Conservation (phyloP, 2,888 invertebrate species). For the Loripinus fragilis region DNA sequence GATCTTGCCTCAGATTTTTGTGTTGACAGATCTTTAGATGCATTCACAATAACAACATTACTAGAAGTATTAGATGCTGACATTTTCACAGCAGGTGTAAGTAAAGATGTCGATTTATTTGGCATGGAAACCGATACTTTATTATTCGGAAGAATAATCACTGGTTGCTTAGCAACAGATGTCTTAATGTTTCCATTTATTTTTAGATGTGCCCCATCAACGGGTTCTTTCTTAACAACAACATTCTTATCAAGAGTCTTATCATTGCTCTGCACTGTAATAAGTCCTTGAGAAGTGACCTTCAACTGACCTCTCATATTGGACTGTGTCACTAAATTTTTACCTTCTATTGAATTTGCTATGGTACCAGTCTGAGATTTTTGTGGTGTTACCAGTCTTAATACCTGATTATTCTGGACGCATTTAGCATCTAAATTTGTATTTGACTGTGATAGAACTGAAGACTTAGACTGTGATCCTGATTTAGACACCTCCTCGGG, state of each 20-base stretch:
- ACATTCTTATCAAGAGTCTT: background rate
- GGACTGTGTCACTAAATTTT: constrained; percentile 28
- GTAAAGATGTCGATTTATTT: constrained; percentile 30
- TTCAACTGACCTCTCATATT: constrained; percentile 60
- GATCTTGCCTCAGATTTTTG: background rate
- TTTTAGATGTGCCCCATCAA: background rate
- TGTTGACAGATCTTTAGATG: background rate
- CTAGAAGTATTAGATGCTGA: background rate
- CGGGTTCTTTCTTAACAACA: background rate
- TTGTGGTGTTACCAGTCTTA: background rate
- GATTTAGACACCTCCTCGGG: constrained; percentile 30
- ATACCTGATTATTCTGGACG: background rate
- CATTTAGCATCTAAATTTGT: background rate
- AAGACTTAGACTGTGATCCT: background rate
- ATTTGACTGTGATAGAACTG: background rate
- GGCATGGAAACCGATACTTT: constrained; percentile 30
- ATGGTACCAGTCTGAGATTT: background rate
- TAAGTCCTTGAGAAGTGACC: constrained; percentile 68
- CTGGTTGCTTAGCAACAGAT: constrained; percentile 44
- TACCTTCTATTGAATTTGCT: background rate
- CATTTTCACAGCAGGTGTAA: background rate
- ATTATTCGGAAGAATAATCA: constrained; percentile 52
- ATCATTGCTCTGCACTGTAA: constrained; percentile 28
- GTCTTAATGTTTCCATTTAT: background rate
- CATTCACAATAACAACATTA: constrained; percentile 5